Evolutionary conservation across 1,140 invertebrate species (phyloP).

Genomic region (Zeugodacus cucurbitae): DNA sequence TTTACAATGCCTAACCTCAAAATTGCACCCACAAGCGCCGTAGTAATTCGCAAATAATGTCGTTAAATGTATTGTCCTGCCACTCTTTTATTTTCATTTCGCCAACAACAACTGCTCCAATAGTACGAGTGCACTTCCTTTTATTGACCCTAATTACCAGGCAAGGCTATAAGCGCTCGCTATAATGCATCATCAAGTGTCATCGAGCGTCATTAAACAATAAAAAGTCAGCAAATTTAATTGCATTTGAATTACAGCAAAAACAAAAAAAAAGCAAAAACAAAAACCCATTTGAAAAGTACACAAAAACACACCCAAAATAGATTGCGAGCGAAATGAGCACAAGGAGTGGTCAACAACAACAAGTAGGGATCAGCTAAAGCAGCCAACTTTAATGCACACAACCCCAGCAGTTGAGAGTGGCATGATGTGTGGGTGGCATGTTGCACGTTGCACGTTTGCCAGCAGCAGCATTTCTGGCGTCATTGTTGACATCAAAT

Average conservation of each 20-base stretch:
- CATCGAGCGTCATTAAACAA: constrained; percentile 19
- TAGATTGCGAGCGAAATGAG: neutral
- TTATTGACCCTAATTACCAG: constrained; percentile 33
- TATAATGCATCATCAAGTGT: constrained; percentile 28
- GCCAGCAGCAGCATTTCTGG: constrained; percentile 27
- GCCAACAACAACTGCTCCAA: neutral
- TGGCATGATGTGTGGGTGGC: neutral
- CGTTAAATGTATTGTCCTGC: neutral
- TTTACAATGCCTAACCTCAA: neutral
- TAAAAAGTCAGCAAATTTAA: constrained; percentile 37
- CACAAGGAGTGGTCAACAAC: neutral
- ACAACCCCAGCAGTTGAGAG: neutral
- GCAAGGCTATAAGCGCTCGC: neutral
- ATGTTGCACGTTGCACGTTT: constrained; percentile 3
- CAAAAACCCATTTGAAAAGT: neutral
- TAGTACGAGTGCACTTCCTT: neutral
- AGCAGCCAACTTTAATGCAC: neutral
- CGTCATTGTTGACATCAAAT: constrained; percentile 39
- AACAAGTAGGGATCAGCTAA: neutral
- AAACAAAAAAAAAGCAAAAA: neutral
- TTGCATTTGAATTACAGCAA: neutral
- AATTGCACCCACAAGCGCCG: neutral
- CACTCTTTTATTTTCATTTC: neutral
- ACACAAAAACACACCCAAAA: constrained; percentile 5
- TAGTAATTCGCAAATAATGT: neutral